Conservation (phyloP, 2,888 invertebrate genomes). For the Pandemis heparana region DNA sequence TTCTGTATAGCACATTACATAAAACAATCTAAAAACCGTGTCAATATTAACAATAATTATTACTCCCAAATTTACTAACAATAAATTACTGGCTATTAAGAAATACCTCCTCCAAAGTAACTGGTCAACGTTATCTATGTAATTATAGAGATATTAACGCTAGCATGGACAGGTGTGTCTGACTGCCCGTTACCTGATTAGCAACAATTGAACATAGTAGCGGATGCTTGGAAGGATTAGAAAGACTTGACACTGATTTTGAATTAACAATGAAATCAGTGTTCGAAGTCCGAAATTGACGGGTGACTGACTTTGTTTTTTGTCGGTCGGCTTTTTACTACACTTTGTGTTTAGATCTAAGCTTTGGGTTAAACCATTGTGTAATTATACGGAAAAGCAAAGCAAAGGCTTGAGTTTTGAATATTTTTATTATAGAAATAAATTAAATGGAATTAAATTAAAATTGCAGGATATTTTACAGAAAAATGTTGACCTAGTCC, state of each 20-base stretch:
- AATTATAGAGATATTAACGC: constrained; percentile 47
- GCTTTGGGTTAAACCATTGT: neutral
- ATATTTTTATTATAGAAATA: neutral
- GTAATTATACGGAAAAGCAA: neutral
- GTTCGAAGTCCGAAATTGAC: constrained; percentile 1
- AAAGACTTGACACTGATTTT: constrained; percentile 34
- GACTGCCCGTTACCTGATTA: constrained; percentile 40
- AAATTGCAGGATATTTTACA: neutral
- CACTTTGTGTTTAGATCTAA: neutral
- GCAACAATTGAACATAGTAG: constrained; percentile 39
- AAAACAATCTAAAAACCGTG: constrained; percentile 33
- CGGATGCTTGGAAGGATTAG: constrained; percentile 39
- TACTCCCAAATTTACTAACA: constrained; percentile 23
- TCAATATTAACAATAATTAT: constrained; percentile 38
- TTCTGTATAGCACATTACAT: constrained; percentile 24
- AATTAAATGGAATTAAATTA: neutral
- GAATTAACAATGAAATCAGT: constrained; percentile 30
- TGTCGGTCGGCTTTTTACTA: neutral
- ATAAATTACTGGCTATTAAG: constrained; percentile 36
- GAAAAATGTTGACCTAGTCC: no score
- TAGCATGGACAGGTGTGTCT: constrained; percentile 43
- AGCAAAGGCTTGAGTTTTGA: neutral
- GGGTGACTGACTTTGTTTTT: neutral
- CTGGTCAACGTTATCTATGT: constrained; percentile 37
- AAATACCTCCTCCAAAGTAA: constrained; percentile 23